Evolutionary conservation across 1,140 invertebrate genomes (phyloP).

Genomic region (Galendromus occidentalis): DNA sequence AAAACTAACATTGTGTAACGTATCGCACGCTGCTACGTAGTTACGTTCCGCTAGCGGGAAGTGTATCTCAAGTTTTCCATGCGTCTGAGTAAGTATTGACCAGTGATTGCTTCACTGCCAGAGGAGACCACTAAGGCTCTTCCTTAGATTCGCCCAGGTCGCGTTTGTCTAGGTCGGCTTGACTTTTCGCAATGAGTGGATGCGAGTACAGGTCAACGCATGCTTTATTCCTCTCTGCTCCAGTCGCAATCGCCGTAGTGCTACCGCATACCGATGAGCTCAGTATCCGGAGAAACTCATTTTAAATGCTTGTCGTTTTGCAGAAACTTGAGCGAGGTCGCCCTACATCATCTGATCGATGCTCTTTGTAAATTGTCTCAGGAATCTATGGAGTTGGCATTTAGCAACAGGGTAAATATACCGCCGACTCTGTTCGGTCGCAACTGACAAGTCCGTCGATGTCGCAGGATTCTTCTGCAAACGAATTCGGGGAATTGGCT

Average conservation of each 20-base stretch:
- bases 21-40: constrained; percentile 10
- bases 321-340: constrained; percentile 68
- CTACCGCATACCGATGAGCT: constrained; percentile 13
- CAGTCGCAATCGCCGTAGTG: too few relatives aligned
- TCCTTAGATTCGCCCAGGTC: too few relatives aligned
- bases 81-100: constrained; percentile 18
- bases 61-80: constrained; percentile 20
- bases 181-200: too few relatives aligned
- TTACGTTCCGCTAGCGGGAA: constrained; percentile 19
- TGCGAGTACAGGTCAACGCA: too few relatives aligned
- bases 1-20: too few relatives aligned
- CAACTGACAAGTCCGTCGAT: too few relatives aligned
- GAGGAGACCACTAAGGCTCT: too few relatives aligned
- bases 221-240: constrained; percentile 10
- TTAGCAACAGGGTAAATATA: constrained; percentile 57
- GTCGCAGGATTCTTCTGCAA: too few relatives aligned
- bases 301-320: constrained; percentile 13
- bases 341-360: constrained; percentile 85
- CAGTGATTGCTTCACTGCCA: too few relatives aligned
- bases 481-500: too few relatives aligned
- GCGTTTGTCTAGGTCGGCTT: too few relatives aligned
- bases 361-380: constrained; percentile 85
- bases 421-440: neutral
- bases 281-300: too few relatives aligned
- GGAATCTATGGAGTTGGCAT: constrained; percentile 91